Percentiles rank a stretch among this genome's conserved stretches.
Conservation (phyloP, 2,888 invertebrate species). For the Atethmia centrago region DNA sequence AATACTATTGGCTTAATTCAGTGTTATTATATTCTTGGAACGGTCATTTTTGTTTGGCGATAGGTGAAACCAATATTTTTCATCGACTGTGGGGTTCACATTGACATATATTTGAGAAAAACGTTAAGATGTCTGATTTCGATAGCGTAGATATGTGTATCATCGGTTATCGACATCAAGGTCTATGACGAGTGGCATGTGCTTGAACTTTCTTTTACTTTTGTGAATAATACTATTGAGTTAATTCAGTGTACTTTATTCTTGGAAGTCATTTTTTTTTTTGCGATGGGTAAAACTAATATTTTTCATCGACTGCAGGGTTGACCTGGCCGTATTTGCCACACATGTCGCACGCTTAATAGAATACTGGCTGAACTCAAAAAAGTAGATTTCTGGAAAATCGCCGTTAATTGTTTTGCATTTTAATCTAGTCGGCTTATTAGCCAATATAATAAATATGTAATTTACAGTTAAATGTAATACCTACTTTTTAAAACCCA, state of each 20-base stretch:
- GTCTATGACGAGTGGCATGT: slow-evolving; percentile 1
- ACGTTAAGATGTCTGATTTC: slow-evolving; percentile 33
- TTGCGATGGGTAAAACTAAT: too few relatives aligned
- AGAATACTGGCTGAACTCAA: too few relatives aligned
- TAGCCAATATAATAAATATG: too few relatives aligned
- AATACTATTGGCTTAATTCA: background rate
- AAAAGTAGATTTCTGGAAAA: too few relatives aligned
- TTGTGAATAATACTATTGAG: background rate
- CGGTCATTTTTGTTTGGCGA: background rate
- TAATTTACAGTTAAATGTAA: too few relatives aligned
- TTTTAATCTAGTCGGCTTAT: too few relatives aligned
- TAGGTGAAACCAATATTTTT: too few relatives aligned
- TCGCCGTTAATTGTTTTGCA: too few relatives aligned
- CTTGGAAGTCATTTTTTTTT: background rate
- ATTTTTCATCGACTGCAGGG: too few relatives aligned
- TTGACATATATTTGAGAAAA: slow-evolving; percentile 22
- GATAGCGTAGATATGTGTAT: slow-evolving; percentile 40
- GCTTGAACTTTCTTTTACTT: slow-evolving; percentile 12
- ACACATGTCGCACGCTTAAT: too few relatives aligned
- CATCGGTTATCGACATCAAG: slow-evolving; percentile 22
- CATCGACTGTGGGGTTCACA: background rate
- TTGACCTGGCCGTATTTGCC: background rate
- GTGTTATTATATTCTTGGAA: background rate
- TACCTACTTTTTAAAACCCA: too few relatives aligned
- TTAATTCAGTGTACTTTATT: background rate